A percentile compares a stretch with the other conserved stretches of the same genome.
These are phyloP conservation scores for Trididemnum nubilum DNA, from an alignment of 23 tunicate species.

Conservation along the genomic window DNA sequence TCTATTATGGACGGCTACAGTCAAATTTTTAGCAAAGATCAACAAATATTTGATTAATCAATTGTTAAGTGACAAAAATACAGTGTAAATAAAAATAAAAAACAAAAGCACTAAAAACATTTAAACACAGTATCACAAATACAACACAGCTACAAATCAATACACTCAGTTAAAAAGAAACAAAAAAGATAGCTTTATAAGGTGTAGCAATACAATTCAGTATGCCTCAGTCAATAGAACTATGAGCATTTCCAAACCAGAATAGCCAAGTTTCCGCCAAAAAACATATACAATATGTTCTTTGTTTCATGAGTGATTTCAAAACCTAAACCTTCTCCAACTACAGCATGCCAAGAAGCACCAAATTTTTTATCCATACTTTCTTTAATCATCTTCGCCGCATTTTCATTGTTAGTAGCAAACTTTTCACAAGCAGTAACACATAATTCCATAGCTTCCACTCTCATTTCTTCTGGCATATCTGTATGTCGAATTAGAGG, in stretches of 20 bases:
- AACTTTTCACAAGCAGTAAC: slow-evolving; percentile 99
- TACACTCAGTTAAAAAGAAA: no score
- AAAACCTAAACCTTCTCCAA: slow-evolving; percentile 98
- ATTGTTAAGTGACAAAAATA: no score
- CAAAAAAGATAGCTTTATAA: no score
- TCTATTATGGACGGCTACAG: no score
- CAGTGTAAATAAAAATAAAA: no score
- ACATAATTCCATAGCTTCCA: slow-evolving; percentile 93
- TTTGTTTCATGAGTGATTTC: slow-evolving; percentile 96
- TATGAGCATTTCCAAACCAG: slow-evolving; percentile 98
- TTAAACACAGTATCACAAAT: no score
- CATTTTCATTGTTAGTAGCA: slow-evolving; percentile 79
- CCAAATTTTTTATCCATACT: slow-evolving; percentile 99
- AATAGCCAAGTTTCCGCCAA: slow-evolving; percentile 92
- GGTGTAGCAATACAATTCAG: no score
- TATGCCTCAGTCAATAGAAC: no score
- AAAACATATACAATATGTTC: slow-evolving; percentile 93
- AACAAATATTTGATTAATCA: no score
- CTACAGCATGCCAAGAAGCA: slow-evolving; percentile 97
- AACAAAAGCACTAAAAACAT: no score
- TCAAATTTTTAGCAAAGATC: no score
- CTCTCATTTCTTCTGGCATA: slow-evolving; percentile 99
- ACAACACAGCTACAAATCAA: no score
- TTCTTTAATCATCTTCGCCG: slow-evolving; percentile 99
- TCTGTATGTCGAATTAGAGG: slow-evolving; percentile 92